Evolutionary conservation across 1,140 invertebrate species (phyloP), one percentile per base, ranked within the genome.

Genomic region (Muscidifurax raptorellus): DNA sequence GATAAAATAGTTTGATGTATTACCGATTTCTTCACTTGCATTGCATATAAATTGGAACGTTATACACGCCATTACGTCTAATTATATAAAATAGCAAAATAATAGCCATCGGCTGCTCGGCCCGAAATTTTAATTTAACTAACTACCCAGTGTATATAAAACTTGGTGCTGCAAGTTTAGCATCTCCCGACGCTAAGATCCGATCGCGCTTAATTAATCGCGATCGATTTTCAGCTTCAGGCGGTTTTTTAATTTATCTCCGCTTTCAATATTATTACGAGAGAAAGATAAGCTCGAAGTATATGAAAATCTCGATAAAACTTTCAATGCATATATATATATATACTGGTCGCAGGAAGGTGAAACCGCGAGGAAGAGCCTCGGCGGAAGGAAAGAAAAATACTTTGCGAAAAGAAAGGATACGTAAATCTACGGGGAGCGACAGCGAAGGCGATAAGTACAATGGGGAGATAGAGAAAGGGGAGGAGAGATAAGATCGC

Each of bases 231-330:
- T 5, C 59, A 64, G n/a, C 18, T 18, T 4, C 22, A 59, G 52
- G 52, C 52, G 22, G 22, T 59, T 69, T 28, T 67, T 69, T 30
- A 69, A 69, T 69, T 69, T 28, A 69, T 69, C 9, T 69, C 25
- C 2, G 15, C 59, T 64, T 64, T 25, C 67, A 59, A 7, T 59
- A 59, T 59, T 59, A 22, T 47, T n/a, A 40, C 36, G 36, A 0
- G 15, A 52, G 47, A n/a, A 6, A n/a, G 67, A 69, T 69, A 69
- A 69, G 22, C 27, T 27, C 67, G 67, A 10, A 2, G 12, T 30
- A 27, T 69, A 69, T 69, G 67, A 72, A 32, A 72, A 72, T 72
- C 71, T 30, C 71, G 71, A 72, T 72, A 28, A 36, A 72, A 69
- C 30, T 72, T 72, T 72, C 28, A 36, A 40, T 36, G 71, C 10